These are phyloP conservation scores for Psittacula echo DNA, from an alignment of 2,797 vertebrate species.

Conservation along the genomic window DNA sequence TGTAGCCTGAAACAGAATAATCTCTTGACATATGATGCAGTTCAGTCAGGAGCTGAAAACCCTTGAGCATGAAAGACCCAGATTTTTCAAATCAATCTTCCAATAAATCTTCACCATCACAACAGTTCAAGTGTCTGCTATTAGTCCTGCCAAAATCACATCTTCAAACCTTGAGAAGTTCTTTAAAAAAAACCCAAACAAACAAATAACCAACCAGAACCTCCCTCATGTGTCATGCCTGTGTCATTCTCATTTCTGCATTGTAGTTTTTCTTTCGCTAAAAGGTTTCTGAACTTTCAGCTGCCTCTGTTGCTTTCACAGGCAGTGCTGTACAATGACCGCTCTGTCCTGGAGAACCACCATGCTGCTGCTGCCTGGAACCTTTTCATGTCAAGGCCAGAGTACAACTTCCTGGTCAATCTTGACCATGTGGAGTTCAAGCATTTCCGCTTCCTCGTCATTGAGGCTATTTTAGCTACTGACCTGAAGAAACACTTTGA, in stretches of 20 bases:
- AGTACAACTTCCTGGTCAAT: constrained; percentile 95
- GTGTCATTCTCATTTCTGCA: background rate
- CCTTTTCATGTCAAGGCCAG: constrained; percentile 94
- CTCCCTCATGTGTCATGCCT: background rate
- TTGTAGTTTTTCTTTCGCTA: background rate
- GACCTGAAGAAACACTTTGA: constrained; percentile 99
- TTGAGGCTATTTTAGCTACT: constrained; percentile 97
- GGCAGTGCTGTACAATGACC: constrained; percentile 98
- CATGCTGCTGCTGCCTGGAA: constrained; percentile 98
- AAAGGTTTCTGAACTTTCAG: background rate
- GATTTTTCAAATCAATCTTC: background rate
- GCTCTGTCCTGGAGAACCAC: constrained; percentile 97
- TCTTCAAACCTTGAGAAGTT: background rate
- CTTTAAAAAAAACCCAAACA: background rate
- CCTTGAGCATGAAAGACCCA: background rate
- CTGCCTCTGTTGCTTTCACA: constrained; percentile 22
- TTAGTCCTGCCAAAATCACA: background rate
- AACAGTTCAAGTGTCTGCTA: background rate
- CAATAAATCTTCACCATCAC: background rate
- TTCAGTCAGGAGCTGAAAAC: background rate
- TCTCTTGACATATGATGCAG: background rate
- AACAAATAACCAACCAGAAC: background rate
- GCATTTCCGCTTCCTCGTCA: constrained; percentile 97
- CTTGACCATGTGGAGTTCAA: constrained; percentile 97
- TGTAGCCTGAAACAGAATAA: background rate